Base-by-base conservation (phyloP, 1,140 invertebrate species). In the Leptopilina boulardi region DNA sequence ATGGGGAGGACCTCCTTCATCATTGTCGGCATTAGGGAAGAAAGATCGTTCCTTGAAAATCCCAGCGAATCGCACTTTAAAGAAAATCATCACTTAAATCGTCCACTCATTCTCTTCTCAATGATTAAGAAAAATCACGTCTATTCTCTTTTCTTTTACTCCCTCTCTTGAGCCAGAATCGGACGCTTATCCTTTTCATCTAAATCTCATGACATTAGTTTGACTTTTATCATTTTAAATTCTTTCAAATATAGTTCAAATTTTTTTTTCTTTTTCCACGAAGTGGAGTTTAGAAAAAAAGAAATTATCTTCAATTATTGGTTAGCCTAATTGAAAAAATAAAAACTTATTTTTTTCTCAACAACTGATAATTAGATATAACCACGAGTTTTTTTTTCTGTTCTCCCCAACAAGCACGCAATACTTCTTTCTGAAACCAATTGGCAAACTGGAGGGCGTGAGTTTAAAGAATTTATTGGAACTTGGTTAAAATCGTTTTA, bases 21-120 rank as follows among this genome's bases (percentile, higher is more conserved):
- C 88, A 89, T 88, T 89, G 87, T 88, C 87, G 73, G 71, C 72
- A 80, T 88, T 87, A 86, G 81, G 76, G 82, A 87, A 87, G 86
- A 88, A 87, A 88, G 80, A 89, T 89, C 81, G 74, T 78, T 80
- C 74, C 72, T 74, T 26, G 73, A 47, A 80, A 79, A 77, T 79
- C 79, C 77, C 79, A 11, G 70, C 42, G 74, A 81, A 77, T 80
- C 75, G 26, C 80, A 73, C 75, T 77, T 81, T 56, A 18, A 70
- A 75, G 71, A 77, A 75, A 78, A 79, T 76, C 75, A 81, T 79
- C 75, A 75, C 73, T 42, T 71, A 77, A 80, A 78, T 82, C 73
- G 78, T 73, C 75, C 73, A 54, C 74, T 70, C 56, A 70, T 26
- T 75, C 19, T 47, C 41, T n/a, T 34, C 30, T 18, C 59, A 15